Percentiles rank a stretch among this genome's conserved stretches.
These are phyloP conservation scores for Anarhynchus alexandrinus DNA, from an alignment of 2,113 vertebrate species.

Conservation along the genomic window DNA sequence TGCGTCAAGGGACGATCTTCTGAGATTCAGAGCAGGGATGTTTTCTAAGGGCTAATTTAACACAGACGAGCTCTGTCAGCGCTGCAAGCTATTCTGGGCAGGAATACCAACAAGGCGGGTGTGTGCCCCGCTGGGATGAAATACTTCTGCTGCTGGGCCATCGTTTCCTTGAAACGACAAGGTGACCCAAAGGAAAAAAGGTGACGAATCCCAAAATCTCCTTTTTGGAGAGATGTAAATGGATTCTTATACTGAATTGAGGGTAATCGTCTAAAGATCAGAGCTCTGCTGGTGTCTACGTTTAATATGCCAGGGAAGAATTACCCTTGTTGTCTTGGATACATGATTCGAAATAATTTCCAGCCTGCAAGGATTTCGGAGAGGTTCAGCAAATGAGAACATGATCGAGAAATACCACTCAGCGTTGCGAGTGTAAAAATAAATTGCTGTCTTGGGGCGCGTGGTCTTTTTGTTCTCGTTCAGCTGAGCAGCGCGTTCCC, in stretches of 20 bases:
- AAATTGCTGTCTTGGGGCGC: background rate
- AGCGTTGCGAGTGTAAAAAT: background rate
- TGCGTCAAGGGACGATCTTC: background rate
- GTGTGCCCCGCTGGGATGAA: background rate
- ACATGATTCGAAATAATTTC: background rate
- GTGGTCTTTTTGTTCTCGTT: background rate
- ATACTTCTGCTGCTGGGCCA: background rate
- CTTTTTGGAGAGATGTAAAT: background rate
- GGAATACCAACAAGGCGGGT: background rate
- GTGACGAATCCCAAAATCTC: background rate
- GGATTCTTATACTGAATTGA: background rate
- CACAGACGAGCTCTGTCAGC: constrained; percentile 3
- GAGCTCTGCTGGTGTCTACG: background rate
- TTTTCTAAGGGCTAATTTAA: constrained; percentile 31
- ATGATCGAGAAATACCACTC: background rate
- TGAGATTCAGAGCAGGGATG: background rate
- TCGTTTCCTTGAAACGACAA: background rate
- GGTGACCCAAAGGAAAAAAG: constrained; percentile 5
- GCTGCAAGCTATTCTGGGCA: constrained; percentile 24
- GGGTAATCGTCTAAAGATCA: background rate
- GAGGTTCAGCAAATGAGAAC: constrained; percentile 24
- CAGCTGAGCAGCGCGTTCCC: background rate
- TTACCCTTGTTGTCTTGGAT: constrained; percentile 54
- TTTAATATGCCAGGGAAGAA: background rate
- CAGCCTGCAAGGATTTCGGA: background rate